Evolutionary conservation across 2,797 vertebrate genomes (phyloP), one percentile per base, ranked within the genome.

Genomic region (Cynopterus sphinx): DNA sequence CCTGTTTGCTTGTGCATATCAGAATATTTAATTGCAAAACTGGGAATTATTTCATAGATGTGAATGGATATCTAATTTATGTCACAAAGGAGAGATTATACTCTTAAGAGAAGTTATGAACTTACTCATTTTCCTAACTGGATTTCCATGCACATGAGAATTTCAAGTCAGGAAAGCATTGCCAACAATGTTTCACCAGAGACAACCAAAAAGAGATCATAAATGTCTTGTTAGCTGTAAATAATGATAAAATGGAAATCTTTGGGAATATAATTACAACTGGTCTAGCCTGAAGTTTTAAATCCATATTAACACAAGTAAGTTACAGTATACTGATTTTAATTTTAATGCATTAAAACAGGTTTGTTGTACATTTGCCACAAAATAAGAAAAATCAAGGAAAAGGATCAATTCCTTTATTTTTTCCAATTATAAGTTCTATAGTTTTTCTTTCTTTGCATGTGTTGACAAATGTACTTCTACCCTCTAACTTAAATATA

Each of bases 1-100:
- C 88, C 92, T 95, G 85, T 92, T 95, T 96, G 71, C 73, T 92
- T 91, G 49, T 43, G 92, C 74, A 43, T 86, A 89, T 89, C 92
- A 87, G 90, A 95, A 74, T 83, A 95, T 95, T 97, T 96, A 96
- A 97, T 78, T 91, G 95, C 83, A 95, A 97, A 96, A 87, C 92
- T 92, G 82, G 95, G 93, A 96, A 96, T 94, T 96, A 97, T 93
- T 97, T 90, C 93, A 96, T 93, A 97, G 82, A 97, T 96, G 88
- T 96, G 90, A 98, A 95, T 97, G 79, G 87, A 89, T 96, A 96
- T 92, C 96, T 94, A 96, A 96, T 96, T 97, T 92, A 95, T 94
- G 96, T 92, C 95, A 96, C 95, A 96, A 95, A 97, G 88, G 96
- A 97, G 90, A 94, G 78, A 97, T 97, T 97, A 96, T 67, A 87